phyloP scores from a whole-genome alignment of 1,140 invertebrate species.

The Marisa cornuarietis region DNA sequence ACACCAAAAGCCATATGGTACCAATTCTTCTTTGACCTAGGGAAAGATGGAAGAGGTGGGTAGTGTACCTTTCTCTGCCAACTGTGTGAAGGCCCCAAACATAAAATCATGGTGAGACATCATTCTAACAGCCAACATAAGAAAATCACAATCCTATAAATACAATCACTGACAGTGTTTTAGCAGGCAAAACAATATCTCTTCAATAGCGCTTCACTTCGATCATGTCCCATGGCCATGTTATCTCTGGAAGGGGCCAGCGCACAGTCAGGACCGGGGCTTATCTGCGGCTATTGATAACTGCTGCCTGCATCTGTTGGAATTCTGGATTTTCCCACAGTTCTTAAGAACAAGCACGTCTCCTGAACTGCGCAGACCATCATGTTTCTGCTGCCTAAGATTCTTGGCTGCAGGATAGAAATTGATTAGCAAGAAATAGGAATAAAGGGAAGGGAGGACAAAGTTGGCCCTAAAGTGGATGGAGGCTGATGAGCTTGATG shows the following conservation, averaged over 20 bases:
- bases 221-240: slow-evolving; percentile 6
- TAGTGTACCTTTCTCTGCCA: slow-evolving; percentile 8
- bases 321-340: slow-evolving; percentile 19
- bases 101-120: slow-evolving; percentile 18
- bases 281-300: slow-evolving; percentile 28
- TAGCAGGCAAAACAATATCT: slow-evolving; percentile 8
- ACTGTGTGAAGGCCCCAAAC: slow-evolving; percentile 2
- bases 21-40: too few species aligned
- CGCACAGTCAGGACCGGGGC: not conserved
- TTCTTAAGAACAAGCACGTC: slow-evolving; percentile 19
- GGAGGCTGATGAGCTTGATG: not conserved
- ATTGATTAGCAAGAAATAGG: slow-evolving; percentile 19
- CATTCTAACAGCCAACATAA: not conserved
- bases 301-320: slow-evolving; percentile 12
- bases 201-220: slow-evolving; percentile 6
- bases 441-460: slow-evolving; percentile 7
- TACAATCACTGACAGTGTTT: not conserved
- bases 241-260: slow-evolving; percentile 20
- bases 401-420: slow-evolving; percentile 10
- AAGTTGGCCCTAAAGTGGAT: not conserved
- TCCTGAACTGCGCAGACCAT: slow-evolving; percentile 6
- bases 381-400: not conserved
- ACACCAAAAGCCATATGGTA: too few species aligned
- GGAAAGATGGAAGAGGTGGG: too few species aligned
- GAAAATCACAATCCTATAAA: not conserved